Base-by-base conservation (phyloP, 2,888 invertebrate species). In the Catocala sponsa region DNA sequence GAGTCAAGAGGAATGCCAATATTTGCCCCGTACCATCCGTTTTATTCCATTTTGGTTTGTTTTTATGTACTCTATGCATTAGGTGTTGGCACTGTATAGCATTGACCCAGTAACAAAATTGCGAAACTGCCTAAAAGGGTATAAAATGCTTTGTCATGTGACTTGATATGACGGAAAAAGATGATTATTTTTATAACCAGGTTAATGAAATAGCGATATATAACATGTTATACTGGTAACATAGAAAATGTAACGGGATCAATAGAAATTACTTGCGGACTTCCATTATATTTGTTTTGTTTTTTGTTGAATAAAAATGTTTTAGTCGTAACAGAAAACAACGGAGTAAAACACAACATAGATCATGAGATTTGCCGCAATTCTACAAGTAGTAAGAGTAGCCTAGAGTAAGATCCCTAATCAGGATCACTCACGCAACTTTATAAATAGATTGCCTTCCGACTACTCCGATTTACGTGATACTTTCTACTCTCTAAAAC, bases 361-460 rank as follows among this genome's bases (percentile, higher is more conserved):
- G 63, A 62, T 54, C 41, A 52, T 53, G 51, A 56, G 48, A 64
- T 63, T 67, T 62, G 46, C 38, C 13, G 46, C 13, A 38, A 9
- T 7, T 38, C 56, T 55, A 61, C 47, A 5, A 52, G 33, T 55
- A 48, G 50, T 46, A 67, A 25, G 41, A 11, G 10, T 47, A 25
- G 52, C 63, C 63, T 57, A 64, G 50, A 7, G 35, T 38, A 54
- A 47, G 49, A 58, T 54, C 55, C 38, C 58, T 67, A 71, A 74
- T 71, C 33, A 52, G 42, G 41, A 15, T 13, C 52, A 10, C 54
- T 56, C 75, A 74, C 72, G 75, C 68, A 68, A 71, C 60, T 57
- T 49, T 42, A 55, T 35, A 56, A 43, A 56, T 74, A 70, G 11
- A 51, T 52, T 56, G 13, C 56, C 60, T 65, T 57, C 58, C 60